phyloP scores from a whole-genome alignment of 2,888 invertebrate genomes.

The Pharmacophagus antenor region DNA sequence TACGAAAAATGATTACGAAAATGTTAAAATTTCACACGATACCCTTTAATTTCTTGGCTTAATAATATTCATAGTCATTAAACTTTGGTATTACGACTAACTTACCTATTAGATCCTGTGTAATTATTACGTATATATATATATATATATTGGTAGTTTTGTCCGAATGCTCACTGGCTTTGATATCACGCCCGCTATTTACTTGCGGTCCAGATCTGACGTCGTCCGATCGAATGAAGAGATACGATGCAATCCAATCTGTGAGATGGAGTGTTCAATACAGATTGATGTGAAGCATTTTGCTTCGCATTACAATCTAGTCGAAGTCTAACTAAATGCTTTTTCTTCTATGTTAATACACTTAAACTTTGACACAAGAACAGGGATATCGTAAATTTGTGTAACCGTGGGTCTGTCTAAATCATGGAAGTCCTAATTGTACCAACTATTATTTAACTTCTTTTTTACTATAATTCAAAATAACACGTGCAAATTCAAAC shows the following conservation, averaged over 20 bases:
- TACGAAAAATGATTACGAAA: no score
- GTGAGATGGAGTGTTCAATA: slow-evolving; percentile 10
- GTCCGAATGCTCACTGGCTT: neutral
- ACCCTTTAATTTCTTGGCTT: no score
- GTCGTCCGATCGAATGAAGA: neutral
- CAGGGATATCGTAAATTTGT: neutral
- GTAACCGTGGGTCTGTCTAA: no score
- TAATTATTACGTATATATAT: neutral
- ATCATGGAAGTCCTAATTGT: no score
- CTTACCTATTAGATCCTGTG: neutral
- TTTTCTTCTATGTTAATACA: neutral
- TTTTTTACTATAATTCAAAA: no score
- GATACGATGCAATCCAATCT: slow-evolving; percentile 9
- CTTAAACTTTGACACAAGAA: neutral
- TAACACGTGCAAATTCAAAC: no score
- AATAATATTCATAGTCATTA: no score
- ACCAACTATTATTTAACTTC: no score
- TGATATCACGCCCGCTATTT: neutral
- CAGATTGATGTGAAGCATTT: neutral
- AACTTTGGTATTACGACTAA: no score
- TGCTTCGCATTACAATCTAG: neutral
- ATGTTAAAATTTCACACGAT: no score
- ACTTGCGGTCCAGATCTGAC: slow-evolving; percentile 3
- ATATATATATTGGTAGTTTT: no score
- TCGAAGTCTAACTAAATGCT: neutral